These are phyloP conservation scores for Bhutanitis thaidina DNA, from an alignment of 2,888 invertebrate genomes.

Conservation along the genomic window DNA sequence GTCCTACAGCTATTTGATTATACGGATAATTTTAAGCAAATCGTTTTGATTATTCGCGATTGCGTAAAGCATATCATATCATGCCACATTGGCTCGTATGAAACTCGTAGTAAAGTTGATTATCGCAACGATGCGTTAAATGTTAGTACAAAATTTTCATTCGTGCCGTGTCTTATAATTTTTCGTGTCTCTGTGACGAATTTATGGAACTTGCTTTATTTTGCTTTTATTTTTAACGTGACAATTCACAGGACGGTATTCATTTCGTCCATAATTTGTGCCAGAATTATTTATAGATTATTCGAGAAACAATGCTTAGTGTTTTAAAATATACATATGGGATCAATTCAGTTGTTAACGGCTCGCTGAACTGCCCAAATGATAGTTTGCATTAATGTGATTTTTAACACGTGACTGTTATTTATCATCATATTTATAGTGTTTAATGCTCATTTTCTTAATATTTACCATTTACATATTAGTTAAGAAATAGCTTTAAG, in stretches of 20 bases:
- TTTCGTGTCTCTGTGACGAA: conserved; percentile 59
- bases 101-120: conserved; percentile 37
- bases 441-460: conserved; percentile 74
- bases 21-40: conserved; percentile 32
- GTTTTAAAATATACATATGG: conserved; percentile 5
- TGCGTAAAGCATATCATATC: not conserved
- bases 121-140: conserved; percentile 40
- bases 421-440: conserved; percentile 64
- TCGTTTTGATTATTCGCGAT: not conserved
- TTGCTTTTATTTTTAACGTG: conserved; percentile 44
- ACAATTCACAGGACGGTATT: conserved; percentile 49
- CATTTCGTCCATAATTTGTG: conserved; percentile 60
- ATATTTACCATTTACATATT: conserved; percentile 71
- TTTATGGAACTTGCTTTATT: conserved; percentile 38
- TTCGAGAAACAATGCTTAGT: conserved; percentile 22
- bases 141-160: conserved; percentile 63
- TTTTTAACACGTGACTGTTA: conserved; percentile 63
- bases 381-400: conserved; percentile 44
- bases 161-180: conserved; percentile 41
- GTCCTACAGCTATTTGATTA: conserved; percentile 48
- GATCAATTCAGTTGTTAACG: conserved; percentile 13
- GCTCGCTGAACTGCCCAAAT: not conserved
- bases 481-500: conserved; percentile 65
- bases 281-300: conserved; percentile 72
- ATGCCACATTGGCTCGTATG: conserved; percentile 28